Evolutionary conservation across 2,888 invertebrate species (phyloP).

Genomic region (Unio pictorum): DNA sequence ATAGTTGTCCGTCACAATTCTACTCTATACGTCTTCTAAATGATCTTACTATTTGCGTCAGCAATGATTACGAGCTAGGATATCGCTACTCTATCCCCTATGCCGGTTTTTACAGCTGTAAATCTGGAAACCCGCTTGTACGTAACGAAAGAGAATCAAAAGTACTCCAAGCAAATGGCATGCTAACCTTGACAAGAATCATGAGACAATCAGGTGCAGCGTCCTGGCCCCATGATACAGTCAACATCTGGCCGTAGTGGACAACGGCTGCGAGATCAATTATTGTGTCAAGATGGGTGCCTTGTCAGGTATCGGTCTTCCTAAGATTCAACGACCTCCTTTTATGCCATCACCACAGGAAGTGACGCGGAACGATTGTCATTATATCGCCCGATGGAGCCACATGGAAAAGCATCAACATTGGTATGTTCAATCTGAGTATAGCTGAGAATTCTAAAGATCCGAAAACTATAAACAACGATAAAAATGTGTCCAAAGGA

Average conservation of each 20-base stretch:
- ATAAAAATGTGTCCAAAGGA: too few species aligned
- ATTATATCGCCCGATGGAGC: slow-evolving; percentile 19
- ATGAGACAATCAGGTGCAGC: slow-evolving; percentile 21
- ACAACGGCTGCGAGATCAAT: slow-evolving; percentile 53
- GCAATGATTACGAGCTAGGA: slow-evolving; percentile 56
- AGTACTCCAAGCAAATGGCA: neutral
- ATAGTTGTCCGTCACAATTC: slow-evolving; percentile 49
- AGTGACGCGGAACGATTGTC: neutral
- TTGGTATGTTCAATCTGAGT: too few species aligned
- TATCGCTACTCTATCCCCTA: slow-evolving; percentile 47
- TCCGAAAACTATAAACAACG: too few species aligned
- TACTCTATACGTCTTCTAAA: slow-evolving; percentile 39
- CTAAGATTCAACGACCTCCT: slow-evolving; percentile 54
- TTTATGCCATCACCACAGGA: slow-evolving; percentile 38
- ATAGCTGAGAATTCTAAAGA: too few species aligned
- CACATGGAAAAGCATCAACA: slow-evolving; percentile 24
- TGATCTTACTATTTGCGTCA: slow-evolving; percentile 52
- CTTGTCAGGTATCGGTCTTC: slow-evolving; percentile 43
- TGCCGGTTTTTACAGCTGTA: slow-evolving; percentile 60
- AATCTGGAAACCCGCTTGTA: slow-evolving; percentile 48
- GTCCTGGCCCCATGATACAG: slow-evolving; percentile 52
- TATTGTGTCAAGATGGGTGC: slow-evolving; percentile 54
- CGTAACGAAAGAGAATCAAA: slow-evolving; percentile 3
- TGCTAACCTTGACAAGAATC: slow-evolving; percentile 16
- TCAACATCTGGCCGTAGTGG: slow-evolving; percentile 51